phyloP scores from a whole-genome alignment of 2,888 invertebrate genomes.

The Seladonia tumulorum region DNA sequence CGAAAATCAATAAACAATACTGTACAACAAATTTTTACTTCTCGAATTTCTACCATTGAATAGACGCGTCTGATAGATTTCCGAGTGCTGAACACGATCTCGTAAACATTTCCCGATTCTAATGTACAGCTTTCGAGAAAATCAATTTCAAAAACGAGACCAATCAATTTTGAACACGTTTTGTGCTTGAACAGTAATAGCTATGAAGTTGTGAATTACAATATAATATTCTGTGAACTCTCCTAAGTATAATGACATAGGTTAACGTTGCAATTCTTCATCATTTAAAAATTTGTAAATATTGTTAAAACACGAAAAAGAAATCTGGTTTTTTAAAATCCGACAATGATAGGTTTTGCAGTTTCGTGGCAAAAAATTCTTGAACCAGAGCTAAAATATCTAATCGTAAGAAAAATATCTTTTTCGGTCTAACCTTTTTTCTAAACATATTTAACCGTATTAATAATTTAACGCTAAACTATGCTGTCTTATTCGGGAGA shows the following conservation, averaged over 20 bases:
- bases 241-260: not conserved
- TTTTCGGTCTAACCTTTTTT: too few species aligned
- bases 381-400: too few species aligned
- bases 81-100: not conserved
- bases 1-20: slow-evolving; percentile 53
- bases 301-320: not conserved
- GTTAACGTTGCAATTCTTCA: not conserved
- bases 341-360: not conserved
- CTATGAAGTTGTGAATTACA: not conserved
- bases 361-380: not conserved
- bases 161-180: not conserved
- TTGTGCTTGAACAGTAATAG: not conserved
- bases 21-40: not conserved
- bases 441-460: too few species aligned
- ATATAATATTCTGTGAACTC: not conserved
- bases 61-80: not conserved
- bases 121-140: not conserved
- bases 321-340: not conserved
- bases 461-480: not conserved
- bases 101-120: not conserved
- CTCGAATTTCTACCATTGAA: not conserved
- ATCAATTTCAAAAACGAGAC: not conserved
- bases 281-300: not conserved
- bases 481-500: not conserved
- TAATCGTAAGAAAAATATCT: too few species aligned